Evolutionary conservation across 1,140 invertebrate species (phyloP), one percentile per base, ranked within the genome.

Genomic region (Orius insidiosus): DNA sequence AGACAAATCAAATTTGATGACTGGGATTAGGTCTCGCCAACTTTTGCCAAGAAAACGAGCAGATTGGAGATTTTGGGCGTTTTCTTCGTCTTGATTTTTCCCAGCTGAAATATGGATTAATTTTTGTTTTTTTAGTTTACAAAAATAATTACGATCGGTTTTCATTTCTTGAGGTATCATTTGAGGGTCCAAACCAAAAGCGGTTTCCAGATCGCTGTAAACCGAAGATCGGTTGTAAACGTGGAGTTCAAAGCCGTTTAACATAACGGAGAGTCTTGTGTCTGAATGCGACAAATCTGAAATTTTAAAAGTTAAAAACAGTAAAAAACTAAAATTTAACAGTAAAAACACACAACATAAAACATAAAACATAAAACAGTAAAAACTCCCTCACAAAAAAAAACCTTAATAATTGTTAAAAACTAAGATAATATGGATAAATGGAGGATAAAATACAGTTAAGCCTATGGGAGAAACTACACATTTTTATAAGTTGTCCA

Each of bases 181-280:
- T 52, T 75, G 70, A 19, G 79, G 68, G 39, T 83, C 80, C 30
- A 95, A 63, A 9, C 85, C 86, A 68, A 96, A 96, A 10, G 78
- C 68, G 64, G 85, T 83, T 59, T 96, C 92, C 46, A 98, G 67
- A 60, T 78, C 72, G 53, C 77, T 75, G 67, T 98, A 98, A 18
- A 92, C 61, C 53, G 82, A 69, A 49, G 87, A 89, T 48, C 89
- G 72, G 67, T 98, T 98, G 63, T 96, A 98, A 6, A 95, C 75
- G 65, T 98, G 93, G 36, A 97, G 63, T 64, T 98, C 92, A 60
- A 95, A 87, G 5, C 89, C 92, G 70, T 98, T 96, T 42, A 98
- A 63, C 68, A 93, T 83, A 18, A 97, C 74, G 34, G 87, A 92
- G 11, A 98, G 64, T 37, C 94, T 74, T 5, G 92, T 90, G 61